Base-by-base conservation (phyloP, 2,113 vertebrate genomes). In the Elaphurus davidianus region DNA sequence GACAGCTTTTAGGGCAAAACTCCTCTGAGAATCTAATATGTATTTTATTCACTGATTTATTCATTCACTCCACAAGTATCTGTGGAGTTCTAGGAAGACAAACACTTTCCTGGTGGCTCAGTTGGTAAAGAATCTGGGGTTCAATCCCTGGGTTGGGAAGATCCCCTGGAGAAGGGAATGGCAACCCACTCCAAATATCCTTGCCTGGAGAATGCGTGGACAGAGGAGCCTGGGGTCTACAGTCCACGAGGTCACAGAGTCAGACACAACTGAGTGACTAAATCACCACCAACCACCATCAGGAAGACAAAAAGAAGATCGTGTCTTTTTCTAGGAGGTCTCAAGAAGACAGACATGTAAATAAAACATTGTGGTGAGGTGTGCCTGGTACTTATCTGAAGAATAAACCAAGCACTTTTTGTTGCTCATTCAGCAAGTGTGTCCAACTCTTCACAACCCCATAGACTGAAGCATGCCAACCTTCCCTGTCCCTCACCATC, bases 51-150 rank as follows among this genome's bases (percentile, higher is more conserved):
- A 43, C 59, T 57, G 33, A 95, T 81, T 93, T 87, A 93, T 93
- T 95, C 59, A 88, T 97, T 96, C 55, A 87, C 60, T 97, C 50
- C 74, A 84, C 78, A 97, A 85, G 82, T 91, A 95, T 87, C 82
- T 91, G 62, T 92, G 30, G 40, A 87, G 76, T 76, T 57, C 52
- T 87, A 86, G 67, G 45, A 98, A 97, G 55, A 94, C 43, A 92
- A 74, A 40, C 0, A 0, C 67, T 74, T 74, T 36, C 19, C 67
- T 74, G 21, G 67, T 25, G 67, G n/a, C 21, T 74, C n/a, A 40
- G n/a, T 23, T 74, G n/a, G 67, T 40, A 13, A 74, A 23, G 21
- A 74, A 40, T 40, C 36, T 11, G 0, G 11, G 21, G 36, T 40
- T 40, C 67, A 74, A 25, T 23, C n/a, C 67, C n/a, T 40, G 19